Evolutionary conservation across 2,888 invertebrate genomes (phyloP).

Genomic region (Ophion ellenae): DNA sequence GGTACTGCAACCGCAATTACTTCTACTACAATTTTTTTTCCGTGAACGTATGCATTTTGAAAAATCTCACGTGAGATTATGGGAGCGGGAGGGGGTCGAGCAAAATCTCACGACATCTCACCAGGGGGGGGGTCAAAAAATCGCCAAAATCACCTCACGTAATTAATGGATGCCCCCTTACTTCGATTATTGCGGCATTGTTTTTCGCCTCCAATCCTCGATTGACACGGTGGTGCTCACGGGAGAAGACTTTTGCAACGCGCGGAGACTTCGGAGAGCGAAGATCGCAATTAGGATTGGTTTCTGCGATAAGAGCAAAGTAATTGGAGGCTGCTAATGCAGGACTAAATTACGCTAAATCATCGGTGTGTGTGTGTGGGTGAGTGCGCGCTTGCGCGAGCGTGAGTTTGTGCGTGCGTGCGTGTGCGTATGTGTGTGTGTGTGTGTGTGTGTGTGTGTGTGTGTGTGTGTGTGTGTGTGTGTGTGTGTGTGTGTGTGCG

Average conservation of each 20-base stretch:
- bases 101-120: no score
- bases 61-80: no score
- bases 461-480: slow-evolving; percentile 1
- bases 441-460: no score
- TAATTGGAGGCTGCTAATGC: slow-evolving; percentile 68
- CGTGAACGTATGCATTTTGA: no score
- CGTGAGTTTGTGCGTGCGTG: not conserved
- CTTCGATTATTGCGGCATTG: slow-evolving; percentile 10
- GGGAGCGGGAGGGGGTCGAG: no score
- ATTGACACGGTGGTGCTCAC: slow-evolving; percentile 18
- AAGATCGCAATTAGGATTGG: slow-evolving; percentile 66
- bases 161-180: no score
- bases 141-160: no score
- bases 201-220: not conserved
- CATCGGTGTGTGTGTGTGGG: slow-evolving; percentile 45
- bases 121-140: no score
- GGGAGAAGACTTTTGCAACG: slow-evolving; percentile 18
- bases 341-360: slow-evolving; percentile 69
- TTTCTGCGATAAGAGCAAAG: slow-evolving; percentile 64
- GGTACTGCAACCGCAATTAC: no score
- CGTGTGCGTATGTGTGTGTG: not conserved
- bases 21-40: no score
- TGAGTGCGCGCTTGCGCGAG: not conserved
- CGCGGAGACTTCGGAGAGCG: slow-evolving; percentile 12
- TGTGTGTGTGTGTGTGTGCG: not conserved